These are phyloP conservation scores for Rutilus rutilus DNA, from an alignment of 2,113 vertebrate genomes.

Conservation along the genomic window DNA sequence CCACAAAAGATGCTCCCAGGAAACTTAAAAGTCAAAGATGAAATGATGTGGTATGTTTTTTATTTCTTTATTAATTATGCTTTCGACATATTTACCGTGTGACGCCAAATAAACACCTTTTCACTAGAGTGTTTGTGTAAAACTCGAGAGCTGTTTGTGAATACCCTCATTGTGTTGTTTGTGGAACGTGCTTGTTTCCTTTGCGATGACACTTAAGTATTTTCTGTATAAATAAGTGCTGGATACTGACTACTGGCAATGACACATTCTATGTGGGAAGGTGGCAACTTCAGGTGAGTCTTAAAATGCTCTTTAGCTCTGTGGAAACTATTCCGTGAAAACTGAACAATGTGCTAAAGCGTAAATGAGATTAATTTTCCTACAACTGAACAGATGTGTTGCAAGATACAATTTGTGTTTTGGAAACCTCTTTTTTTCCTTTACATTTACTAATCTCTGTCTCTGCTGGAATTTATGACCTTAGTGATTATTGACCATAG, in stretches of 20 bases:
- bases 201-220: conserved; percentile 28
- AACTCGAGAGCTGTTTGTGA: neutral
- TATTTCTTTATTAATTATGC: neutral
- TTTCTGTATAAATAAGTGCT: conserved; percentile 57
- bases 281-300: conserved; percentile 55
- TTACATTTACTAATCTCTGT: neutral
- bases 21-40: neutral
- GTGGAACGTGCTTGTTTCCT: conserved; percentile 19
- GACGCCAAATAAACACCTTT: neutral
- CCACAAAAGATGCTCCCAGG: neutral
- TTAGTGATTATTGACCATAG: neutral
- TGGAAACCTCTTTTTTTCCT: neutral
- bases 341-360: neutral
- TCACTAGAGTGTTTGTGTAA: neutral
- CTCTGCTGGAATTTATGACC: neutral
- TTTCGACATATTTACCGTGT: neutral
- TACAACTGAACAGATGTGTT: neutral
- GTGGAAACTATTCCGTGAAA: neutral
- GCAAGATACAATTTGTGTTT: neutral
- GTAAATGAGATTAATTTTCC: neutral
- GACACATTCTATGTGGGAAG: conserved; percentile 34
- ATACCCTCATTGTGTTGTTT: neutral
- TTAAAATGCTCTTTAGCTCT: neutral
- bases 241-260: conserved; percentile 26
- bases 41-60: neutral